phyloP scores from a whole-genome alignment of 2,113 vertebrate genomes.

The Thinocorus orbignyianus region DNA sequence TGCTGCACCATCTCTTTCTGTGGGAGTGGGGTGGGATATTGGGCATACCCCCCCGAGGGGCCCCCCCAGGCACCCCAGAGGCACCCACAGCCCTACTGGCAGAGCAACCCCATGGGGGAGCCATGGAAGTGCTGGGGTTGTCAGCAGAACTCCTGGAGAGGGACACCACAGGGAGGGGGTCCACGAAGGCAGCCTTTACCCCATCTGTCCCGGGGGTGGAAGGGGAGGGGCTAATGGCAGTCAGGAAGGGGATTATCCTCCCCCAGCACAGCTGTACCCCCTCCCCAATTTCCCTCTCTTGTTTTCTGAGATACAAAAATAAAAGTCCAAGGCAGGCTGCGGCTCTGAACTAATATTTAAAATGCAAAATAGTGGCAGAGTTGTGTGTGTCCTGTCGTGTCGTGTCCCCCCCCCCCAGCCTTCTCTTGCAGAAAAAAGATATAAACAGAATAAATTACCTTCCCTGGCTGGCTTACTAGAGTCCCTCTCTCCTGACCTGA shows the following conservation, averaged over 20 bases:
- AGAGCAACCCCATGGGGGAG: not conserved
- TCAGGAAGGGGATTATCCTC: not conserved
- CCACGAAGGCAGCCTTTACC: not conserved
- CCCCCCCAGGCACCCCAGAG: no score
- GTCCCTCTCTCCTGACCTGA: constrained; percentile 75
- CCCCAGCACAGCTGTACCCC: not conserved
- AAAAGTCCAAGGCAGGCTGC: not conserved
- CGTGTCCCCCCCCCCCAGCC: not conserved
- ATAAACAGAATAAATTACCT: constrained; percentile 82
- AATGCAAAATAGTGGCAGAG: constrained; percentile 71
- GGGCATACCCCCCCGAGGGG: no score
- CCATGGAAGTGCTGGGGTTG: not conserved
- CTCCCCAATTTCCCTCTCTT: not conserved
- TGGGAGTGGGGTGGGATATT: no score
- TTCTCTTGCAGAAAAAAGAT: constrained; percentile 74
- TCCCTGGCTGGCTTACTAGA: constrained; percentile 63
- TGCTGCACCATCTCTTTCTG: fast-evolving
- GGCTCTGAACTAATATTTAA: constrained; percentile 73
- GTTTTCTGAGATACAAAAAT: not conserved
- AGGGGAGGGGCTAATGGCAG: not conserved
- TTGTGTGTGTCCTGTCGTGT: no score
- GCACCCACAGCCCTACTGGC: not conserved
- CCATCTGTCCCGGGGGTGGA: not conserved
- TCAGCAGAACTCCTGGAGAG: not conserved
- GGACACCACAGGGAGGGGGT: no score